Conservation (phyloP, 37 sponge, comb jelly and placozoan genomes). For the Bolinopsis microptera region DNA sequence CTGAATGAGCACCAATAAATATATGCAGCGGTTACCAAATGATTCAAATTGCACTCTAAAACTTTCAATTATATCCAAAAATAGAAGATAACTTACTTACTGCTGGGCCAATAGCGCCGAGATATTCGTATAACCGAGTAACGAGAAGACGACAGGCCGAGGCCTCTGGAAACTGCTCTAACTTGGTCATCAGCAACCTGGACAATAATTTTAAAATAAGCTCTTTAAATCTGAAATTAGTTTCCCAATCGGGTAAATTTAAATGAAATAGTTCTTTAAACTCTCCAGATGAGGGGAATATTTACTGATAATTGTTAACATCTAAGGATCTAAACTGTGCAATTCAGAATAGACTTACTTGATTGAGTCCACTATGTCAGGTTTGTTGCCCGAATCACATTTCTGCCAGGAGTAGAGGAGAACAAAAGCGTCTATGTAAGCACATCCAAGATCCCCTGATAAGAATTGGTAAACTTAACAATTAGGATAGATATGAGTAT, state of each 20-base stretch:
- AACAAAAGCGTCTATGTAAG: constrained; percentile 11
- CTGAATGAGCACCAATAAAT: neutral
- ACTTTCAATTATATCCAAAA: neutral
- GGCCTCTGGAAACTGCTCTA: neutral
- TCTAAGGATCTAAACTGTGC: too few relatives aligned
- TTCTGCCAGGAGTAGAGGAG: neutral
- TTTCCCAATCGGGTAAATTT: neutral
- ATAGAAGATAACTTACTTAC: constrained; percentile 46
- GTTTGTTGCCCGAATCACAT: constrained; percentile 1
- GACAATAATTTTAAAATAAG: neutral
- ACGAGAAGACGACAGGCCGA: constrained; percentile 4
- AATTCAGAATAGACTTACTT: neutral
- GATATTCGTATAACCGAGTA: neutral
- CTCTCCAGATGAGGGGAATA: neutral
- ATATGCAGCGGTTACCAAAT: neutral
- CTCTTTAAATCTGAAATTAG: neutral
- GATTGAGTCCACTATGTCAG: constrained; percentile 2
- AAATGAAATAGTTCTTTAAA: neutral
- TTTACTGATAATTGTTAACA: neutral
- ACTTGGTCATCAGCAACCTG: constrained; percentile 1
- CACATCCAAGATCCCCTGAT: constrained; percentile 10
- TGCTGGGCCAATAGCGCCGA: constrained; percentile 22
- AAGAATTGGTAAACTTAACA: too few relatives aligned
- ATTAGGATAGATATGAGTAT: too few relatives aligned
- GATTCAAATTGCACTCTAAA: neutral